Base-by-base conservation (phyloP, 1,140 invertebrate genomes). In the Danaus melanippus region DNA sequence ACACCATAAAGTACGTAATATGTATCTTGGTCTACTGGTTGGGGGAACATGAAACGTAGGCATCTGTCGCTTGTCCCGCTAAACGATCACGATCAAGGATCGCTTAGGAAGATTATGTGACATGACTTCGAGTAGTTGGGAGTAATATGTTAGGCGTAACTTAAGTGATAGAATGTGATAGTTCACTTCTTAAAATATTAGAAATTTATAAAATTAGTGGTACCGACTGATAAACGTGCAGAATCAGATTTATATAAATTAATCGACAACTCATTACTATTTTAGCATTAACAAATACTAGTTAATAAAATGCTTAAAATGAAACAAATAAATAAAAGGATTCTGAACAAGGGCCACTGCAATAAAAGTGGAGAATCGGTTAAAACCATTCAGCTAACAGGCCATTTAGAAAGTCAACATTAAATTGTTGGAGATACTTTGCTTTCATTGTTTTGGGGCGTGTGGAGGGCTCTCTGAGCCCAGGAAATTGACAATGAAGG, bases 361-460 rank as follows among this genome's bases (percentile, higher is more conserved):
- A 32, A 32, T 32, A 32, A 32, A 32, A 32, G 21, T 32, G 21
- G 21, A 32, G 21, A 32, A 32, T 32, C 5, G 6, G 21, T 32
- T 32, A 32, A 32, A 32, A 32, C 21, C 21, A 7, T 32, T 5
- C 21, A 51, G 42, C 55, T 48, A 62, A 62, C 56, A 52, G 48
- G 51, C 55, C 52, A 62, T 62, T 62, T 58, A 9, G 58, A 58
- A 62, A 62, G 60, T 62, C 48, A 62, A 62, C 60, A 62, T 47
- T 58, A 61, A 61, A 54, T 56, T 61, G 68, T 70, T 61, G 61
- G 75, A 77, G 75, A 74, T 80, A 80, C 74, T 78, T 78, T 75
- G 76, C 77, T 71, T 80, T 80, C 77, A 79, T 79, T 77, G 76
- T 74, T 79, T 81, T 73, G 71, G 64, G 58, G 58, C 71, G 74